Conservation (phyloP, 2,888 invertebrate genomes). For the Volucella inflata region DNA sequence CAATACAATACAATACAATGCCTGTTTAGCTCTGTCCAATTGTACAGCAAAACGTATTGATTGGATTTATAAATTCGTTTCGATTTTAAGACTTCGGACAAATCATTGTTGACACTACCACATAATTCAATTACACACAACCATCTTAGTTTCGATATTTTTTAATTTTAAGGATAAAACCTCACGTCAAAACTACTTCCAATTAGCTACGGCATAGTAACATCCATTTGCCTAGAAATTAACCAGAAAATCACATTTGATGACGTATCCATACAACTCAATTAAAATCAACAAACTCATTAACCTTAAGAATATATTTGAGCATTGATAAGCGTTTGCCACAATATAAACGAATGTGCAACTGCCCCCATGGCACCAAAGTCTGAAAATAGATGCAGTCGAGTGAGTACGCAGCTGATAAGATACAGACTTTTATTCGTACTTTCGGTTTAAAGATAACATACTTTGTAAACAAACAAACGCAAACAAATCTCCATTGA, state of each 20-base stretch:
- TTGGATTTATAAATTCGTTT: no score
- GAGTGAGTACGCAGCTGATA: slow-evolving; percentile 12
- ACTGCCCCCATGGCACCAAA: slow-evolving; percentile 17
- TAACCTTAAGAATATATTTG: neutral
- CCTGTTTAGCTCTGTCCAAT: no score
- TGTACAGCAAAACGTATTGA: no score
- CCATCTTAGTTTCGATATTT: no score
- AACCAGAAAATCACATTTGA: neutral
- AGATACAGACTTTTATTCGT: slow-evolving; percentile 40
- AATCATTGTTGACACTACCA: no score
- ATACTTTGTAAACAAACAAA: slow-evolving; percentile 13
- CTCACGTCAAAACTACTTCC: neutral
- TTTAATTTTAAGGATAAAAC: neutral
- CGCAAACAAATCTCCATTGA: slow-evolving; percentile 32
- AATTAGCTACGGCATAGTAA: neutral
- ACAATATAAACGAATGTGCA: slow-evolving; percentile 5
- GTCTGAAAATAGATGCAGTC: slow-evolving; percentile 10
- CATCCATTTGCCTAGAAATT: neutral
- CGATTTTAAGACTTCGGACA: no score
- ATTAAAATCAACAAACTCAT: slow-evolving; percentile 18
- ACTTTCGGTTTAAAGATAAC: slow-evolving; percentile 30
- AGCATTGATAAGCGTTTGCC: neutral
- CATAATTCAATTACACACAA: no score
- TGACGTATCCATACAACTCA: slow-evolving; percentile 12
- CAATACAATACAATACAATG: no score